These are phyloP conservation scores for Pogonognathellus flavescens DNA, from an alignment of 1,140 invertebrate species.

Conservation along the genomic window DNA sequence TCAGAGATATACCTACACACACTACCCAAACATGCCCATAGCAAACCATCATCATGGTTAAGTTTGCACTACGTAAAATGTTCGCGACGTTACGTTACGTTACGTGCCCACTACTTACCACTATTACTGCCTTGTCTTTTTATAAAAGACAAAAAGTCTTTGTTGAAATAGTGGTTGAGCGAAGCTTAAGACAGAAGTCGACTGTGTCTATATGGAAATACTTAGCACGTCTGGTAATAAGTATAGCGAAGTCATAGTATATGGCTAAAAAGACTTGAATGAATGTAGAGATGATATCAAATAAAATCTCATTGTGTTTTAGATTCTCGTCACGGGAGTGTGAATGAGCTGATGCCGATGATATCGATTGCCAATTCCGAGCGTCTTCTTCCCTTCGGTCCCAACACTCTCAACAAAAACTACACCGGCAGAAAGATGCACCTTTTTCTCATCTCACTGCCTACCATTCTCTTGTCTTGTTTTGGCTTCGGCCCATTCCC, in stretches of 20 bases:
- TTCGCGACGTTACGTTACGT: no score
- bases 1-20: no score
- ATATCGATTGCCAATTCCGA: conserved; percentile 54
- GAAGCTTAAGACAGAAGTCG: no score
- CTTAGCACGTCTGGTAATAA: background rate
- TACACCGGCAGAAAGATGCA: conserved; percentile 36
- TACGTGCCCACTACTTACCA: no score
- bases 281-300: conserved; percentile 41
- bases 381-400: conserved; percentile 6
- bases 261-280: conserved; percentile 1
- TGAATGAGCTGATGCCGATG: conserved; percentile 55
- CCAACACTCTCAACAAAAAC: background rate
- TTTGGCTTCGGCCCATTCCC: conserved; percentile 28
- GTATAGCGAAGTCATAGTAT: background rate
- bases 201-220: no score
- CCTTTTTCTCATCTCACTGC: conserved; percentile 28
- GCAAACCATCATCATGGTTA: no score
- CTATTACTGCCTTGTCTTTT: no score
- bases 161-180: no score
- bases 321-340: conserved; percentile 55
- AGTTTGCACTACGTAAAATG: no score
- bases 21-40: no score
- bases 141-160: no score
- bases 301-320: conserved; percentile 48
- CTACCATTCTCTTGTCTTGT: conserved; percentile 43